Percentiles rank a stretch among this genome's conserved stretches.
Evolutionary conservation across 2,888 invertebrate species (phyloP).

Genomic region (Ophonus ardosiacus): DNA sequence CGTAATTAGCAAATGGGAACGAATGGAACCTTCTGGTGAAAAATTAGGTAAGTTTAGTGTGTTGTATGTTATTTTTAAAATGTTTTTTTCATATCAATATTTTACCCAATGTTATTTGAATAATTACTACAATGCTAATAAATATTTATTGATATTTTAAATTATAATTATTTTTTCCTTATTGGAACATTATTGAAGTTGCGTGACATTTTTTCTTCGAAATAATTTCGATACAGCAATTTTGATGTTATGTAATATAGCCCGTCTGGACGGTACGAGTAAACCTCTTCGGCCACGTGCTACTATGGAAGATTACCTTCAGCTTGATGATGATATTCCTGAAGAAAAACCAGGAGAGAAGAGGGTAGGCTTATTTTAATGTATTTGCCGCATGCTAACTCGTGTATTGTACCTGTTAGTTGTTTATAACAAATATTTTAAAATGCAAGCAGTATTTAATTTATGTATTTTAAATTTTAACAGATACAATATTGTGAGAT

Average conservation of each 20-base stretch:
- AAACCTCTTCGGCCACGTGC: constrained; percentile 84
- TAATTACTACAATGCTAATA: neutral
- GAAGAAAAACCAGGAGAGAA: constrained; percentile 88
- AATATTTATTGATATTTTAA: neutral
- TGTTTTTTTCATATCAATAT: neutral
- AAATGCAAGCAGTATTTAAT: neutral
- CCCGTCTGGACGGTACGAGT: constrained; percentile 94
- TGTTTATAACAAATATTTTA: neutral
- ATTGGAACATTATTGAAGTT: neutral
- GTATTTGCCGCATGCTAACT: neutral
- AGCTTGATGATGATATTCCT: constrained; percentile 86
- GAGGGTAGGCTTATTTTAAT: constrained; percentile 81
- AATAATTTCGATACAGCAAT: neutral
- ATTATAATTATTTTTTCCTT: neutral
- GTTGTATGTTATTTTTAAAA: neutral
- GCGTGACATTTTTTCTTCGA: neutral
- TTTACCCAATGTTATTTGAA: neutral
- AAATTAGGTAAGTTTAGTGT: constrained; percentile 87
- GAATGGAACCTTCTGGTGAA: constrained; percentile 87
- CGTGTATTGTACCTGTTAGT: neutral
- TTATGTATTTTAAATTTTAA: too few relatives aligned
- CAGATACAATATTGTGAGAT: too few relatives aligned
- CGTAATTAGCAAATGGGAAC: constrained; percentile 89
- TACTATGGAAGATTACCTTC: constrained; percentile 96
- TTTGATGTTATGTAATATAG: constrained; percentile 75